Conservation (phyloP, 2,797 vertebrate species). For the Myiothlypis coronata region DNA sequence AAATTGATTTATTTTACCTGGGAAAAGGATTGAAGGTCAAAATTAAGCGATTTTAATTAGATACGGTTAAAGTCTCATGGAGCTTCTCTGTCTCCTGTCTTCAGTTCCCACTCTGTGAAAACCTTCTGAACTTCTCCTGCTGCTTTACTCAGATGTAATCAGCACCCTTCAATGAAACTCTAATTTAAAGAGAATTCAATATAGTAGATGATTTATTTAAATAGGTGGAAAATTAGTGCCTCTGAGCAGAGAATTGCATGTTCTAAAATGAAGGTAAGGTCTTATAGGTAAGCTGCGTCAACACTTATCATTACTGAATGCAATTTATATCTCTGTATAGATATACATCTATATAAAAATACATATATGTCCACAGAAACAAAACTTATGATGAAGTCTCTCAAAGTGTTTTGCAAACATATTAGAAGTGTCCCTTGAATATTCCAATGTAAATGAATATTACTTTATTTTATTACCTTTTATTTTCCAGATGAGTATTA, state of each 20-base stretch:
- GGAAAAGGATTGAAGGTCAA: conserved; percentile 3
- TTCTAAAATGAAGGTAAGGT: background rate
- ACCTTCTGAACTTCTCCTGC: conserved; percentile 52
- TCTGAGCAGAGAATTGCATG: background rate
- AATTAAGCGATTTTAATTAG: conserved; percentile 54
- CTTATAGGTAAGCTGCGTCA: background rate
- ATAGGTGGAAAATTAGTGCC: conserved; percentile 16
- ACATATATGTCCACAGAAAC: background rate
- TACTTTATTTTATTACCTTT: background rate
- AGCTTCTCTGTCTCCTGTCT: conserved; percentile 44
- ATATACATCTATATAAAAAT: background rate
- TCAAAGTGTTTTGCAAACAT: background rate
- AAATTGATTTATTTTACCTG: background rate
- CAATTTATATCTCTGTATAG: background rate
- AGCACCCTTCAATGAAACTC: conserved; percentile 34
- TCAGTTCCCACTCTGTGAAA: conserved; percentile 41
- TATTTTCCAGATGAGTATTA: background rate
- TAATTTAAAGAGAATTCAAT: conserved; percentile 59
- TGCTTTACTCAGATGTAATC: conserved; percentile 60
- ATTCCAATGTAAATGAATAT: background rate
- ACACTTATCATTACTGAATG: background rate
- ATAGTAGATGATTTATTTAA: conserved; percentile 38
- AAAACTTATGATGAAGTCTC: background rate
- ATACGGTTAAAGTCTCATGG: conserved; percentile 32
- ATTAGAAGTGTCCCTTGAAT: background rate